Conservation (phyloP, 2,888 invertebrate species). For the Latrodectus hesperus region DNA sequence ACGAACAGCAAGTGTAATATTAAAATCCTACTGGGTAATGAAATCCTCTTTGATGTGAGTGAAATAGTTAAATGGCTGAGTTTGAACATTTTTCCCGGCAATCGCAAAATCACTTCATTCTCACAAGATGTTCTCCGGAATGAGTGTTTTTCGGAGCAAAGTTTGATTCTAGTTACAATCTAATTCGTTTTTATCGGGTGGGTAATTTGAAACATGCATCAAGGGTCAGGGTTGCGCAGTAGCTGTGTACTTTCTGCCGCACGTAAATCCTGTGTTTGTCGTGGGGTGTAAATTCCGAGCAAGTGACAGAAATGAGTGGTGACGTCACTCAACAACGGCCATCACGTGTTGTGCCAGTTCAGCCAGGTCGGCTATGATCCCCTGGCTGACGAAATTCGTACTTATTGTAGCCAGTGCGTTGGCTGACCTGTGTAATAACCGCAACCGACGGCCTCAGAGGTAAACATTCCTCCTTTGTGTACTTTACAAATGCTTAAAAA, state of each 20-base stretch:
- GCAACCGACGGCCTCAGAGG: constrained; percentile 24
- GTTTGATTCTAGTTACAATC: too few relatives aligned
- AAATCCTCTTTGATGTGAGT: too few relatives aligned
- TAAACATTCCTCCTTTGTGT: not conserved
- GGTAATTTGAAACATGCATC: not conserved
- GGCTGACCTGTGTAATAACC: constrained; percentile 35
- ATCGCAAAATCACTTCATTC: too few relatives aligned
- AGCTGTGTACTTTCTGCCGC: constrained; percentile 39
- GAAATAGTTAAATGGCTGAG: too few relatives aligned
- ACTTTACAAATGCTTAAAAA: not conserved
- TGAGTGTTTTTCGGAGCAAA: too few relatives aligned
- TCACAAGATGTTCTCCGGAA: too few relatives aligned
- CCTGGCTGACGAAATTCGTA: constrained; percentile 41
- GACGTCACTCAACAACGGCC: constrained; percentile 59
- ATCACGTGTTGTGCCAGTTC: constrained; percentile 40
- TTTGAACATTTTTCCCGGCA: too few relatives aligned
- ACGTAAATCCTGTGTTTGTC: constrained; percentile 42
- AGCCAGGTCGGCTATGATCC: constrained; percentile 55
- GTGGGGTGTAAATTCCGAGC: constrained; percentile 50
- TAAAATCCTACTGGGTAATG: too few relatives aligned
- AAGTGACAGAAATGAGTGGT: constrained; percentile 65
- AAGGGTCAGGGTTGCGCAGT: constrained; percentile 44
- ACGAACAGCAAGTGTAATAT: too few relatives aligned
- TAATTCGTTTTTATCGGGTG: too few relatives aligned
- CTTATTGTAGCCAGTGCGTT: constrained; percentile 41